These are phyloP conservation scores for Varroa destructor DNA, from an alignment of 1,140 invertebrate genomes.

Conservation along the genomic window DNA sequence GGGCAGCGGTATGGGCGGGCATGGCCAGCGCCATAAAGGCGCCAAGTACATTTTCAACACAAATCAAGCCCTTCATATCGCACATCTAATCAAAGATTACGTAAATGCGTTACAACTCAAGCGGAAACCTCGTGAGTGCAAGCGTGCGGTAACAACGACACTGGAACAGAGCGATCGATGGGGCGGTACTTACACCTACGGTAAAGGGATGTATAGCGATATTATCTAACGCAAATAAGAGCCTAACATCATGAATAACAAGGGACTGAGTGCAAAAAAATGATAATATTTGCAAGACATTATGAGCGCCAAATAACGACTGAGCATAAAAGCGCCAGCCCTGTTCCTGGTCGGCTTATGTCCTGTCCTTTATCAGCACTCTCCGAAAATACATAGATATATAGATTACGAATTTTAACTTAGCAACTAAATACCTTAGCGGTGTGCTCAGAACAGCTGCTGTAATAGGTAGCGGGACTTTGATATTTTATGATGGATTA, in stretches of 20 bases:
- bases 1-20: neutral
- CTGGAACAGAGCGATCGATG: constrained; percentile 1
- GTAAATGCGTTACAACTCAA: constrained; percentile 31
- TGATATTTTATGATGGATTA: no score
- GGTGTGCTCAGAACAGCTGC: no score
- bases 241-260: neutral
- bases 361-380: no score
- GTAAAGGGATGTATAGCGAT: constrained; percentile 7
- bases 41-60: constrained; percentile 78
- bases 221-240: constrained; percentile 17
- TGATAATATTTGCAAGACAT: no score
- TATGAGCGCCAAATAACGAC: no score
- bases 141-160: constrained; percentile 19
- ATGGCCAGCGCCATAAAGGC: constrained; percentile 54
- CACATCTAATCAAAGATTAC: constrained; percentile 80
- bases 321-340: no score
- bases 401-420: no score
- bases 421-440: no score
- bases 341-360: no score
- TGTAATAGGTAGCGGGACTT: no score
- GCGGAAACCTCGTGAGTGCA: constrained; percentile 23
- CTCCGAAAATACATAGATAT: no score
- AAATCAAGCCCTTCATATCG: constrained; percentile 81
- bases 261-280: no score
- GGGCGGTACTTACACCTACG: constrained; percentile 21